Percentiles rank a stretch among this genome's conserved stretches.
phyloP scores from a whole-genome alignment of 2,797 vertebrate species.

The Cirrhinus molitorella region DNA sequence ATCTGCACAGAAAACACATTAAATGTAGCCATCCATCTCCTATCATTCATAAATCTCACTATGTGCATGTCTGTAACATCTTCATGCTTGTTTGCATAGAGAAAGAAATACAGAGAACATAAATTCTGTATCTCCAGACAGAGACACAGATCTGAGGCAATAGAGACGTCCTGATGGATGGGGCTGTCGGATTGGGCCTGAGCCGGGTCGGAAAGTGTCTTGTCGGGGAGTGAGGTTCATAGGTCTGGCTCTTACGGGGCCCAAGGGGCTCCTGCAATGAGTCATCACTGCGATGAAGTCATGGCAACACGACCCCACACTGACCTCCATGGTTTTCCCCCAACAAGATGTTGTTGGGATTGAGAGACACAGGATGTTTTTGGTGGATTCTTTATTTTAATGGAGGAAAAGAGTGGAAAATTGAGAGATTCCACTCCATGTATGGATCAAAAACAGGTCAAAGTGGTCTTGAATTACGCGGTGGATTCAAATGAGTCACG shows the following conservation, averaged over 20 bases:
- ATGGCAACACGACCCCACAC: constrained; percentile 42
- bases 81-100: constrained; percentile 1
- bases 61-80: constrained; percentile 25
- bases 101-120: constrained; percentile 14
- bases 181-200: constrained; percentile 17
- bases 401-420: neutral
- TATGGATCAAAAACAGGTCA: constrained; percentile 21
- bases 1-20: constrained; percentile 75
- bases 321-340: constrained; percentile 50
- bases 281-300: constrained; percentile 58
- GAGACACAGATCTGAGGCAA: constrained; percentile 35
- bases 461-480: constrained; percentile 25
- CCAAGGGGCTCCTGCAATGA: constrained; percentile 49
- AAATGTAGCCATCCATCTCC: neutral
- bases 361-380: constrained; percentile 19
- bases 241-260: constrained; percentile 22
- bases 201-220: neutral
- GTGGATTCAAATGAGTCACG: neutral
- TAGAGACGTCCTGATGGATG: constrained; percentile 46
- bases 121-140: constrained; percentile 1
- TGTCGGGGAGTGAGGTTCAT: constrained; percentile 3
- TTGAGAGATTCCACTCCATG: constrained; percentile 29
- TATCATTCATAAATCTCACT: constrained; percentile 27
- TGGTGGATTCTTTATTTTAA: constrained; percentile 8
- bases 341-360: neutral